These are phyloP conservation scores for Strix aluco DNA, from an alignment of 2,113 vertebrate species.

Conservation along the genomic window DNA sequence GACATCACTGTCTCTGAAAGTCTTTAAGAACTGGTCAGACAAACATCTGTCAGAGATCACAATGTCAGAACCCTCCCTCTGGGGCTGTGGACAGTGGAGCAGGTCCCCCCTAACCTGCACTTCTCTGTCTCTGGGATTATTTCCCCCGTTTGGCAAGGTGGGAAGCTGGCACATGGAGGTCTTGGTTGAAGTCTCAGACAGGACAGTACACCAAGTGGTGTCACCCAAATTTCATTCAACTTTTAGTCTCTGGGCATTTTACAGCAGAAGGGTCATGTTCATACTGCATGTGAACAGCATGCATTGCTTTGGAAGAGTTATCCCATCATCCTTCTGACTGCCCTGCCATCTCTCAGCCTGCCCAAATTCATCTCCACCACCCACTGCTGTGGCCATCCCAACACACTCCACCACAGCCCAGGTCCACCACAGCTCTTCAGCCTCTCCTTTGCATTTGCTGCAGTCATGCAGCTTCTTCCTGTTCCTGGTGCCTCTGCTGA, in stretches of 20 bases:
- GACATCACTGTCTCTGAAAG: not conserved
- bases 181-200: not conserved
- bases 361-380: not conserved
- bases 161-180: not conserved
- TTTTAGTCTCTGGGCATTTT: not conserved
- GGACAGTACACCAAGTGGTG: not conserved
- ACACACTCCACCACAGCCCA: not conserved
- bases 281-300: not conserved
- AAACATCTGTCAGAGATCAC: not conserved
- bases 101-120: not conserved
- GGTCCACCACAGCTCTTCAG: not conserved
- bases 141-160: not conserved
- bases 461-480: not conserved
- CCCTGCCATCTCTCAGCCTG: not conserved
- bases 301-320: not conserved
- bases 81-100: not conserved
- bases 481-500: not conserved
- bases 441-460: not conserved
- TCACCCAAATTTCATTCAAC: not conserved
- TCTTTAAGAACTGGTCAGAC: not conserved
- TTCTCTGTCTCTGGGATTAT: not conserved
- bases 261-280: not conserved
- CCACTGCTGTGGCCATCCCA: not conserved
- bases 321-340: not conserved
- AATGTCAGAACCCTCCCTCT: not conserved